Conservation (phyloP, 1,140 invertebrate species). For the Papilio dardanus region DNA sequence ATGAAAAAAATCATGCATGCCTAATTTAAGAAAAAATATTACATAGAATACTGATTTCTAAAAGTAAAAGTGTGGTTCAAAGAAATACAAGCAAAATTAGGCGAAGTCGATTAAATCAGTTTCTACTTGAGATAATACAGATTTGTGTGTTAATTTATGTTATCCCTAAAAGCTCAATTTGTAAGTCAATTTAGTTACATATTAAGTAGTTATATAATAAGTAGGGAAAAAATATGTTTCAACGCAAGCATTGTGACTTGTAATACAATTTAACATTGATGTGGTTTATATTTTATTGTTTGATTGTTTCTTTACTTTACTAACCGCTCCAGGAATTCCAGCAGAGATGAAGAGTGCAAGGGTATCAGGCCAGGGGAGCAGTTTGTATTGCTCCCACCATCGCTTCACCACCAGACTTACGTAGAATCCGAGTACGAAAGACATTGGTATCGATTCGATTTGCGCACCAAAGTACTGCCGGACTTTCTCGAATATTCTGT, state of each 20-base stretch:
- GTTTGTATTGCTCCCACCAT: slow-evolving; percentile 96
- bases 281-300: not conserved
- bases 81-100: not conserved
- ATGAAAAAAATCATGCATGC: too few species aligned
- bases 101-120: not conserved
- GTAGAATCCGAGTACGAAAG: slow-evolving; percentile 97
- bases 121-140: not conserved
- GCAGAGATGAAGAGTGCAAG: slow-evolving; percentile 94
- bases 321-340: slow-evolving; percentile 93
- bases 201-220: not conserved
- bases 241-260: not conserved
- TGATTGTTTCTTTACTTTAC: slow-evolving; percentile 24
- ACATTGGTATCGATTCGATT: slow-evolving; percentile 94
- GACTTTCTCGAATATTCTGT: slow-evolving; percentile 91
- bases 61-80: not conserved
- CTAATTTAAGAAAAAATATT: not conserved
- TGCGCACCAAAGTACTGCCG: slow-evolving; percentile 91
- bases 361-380: slow-evolving; percentile 95
- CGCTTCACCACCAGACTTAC: slow-evolving; percentile 94
- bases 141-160: not conserved
- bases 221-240: not conserved
- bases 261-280: not conserved
- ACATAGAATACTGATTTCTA: not conserved
- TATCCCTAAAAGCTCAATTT: not conserved
- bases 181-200: not conserved